Evolutionary conservation across 1,140 invertebrate genomes (phyloP).

Genomic region (Aphaenogaster floridana): DNA sequence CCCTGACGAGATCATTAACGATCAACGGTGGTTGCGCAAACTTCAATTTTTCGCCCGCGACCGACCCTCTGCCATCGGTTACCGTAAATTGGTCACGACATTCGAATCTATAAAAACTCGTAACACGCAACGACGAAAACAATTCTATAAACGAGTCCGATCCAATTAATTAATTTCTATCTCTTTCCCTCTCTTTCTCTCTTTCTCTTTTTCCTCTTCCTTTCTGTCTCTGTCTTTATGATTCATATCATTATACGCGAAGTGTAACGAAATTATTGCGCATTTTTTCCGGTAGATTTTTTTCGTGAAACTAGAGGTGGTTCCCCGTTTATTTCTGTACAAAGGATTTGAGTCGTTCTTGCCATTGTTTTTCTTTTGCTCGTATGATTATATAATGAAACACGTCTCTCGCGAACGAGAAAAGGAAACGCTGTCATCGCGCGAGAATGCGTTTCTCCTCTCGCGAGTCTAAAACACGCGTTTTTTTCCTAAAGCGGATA

Average conservation of each 20-base stretch:
- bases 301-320: neutral
- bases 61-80: slow-evolving; percentile 19
- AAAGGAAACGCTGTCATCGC: neutral
- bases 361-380: neutral
- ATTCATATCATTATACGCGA: too few relatives aligned
- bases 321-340: neutral
- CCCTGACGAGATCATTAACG: slow-evolving; percentile 38
- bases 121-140: slow-evolving; percentile 21
- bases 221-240: neutral
- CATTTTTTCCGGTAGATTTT: neutral
- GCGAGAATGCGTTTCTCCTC: neutral
- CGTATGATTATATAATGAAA: neutral
- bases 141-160: neutral
- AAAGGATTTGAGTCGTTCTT: neutral
- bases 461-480: neutral
- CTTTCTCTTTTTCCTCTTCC: neutral
- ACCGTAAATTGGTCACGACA: slow-evolving; percentile 58
- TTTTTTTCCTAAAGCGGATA: neutral
- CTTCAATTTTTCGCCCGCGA: slow-evolving; percentile 42
- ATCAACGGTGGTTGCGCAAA: slow-evolving; percentile 50
- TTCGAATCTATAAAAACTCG: slow-evolving; percentile 19
- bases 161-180: neutral
- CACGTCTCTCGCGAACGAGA: neutral
- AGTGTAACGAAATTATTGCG: neutral
- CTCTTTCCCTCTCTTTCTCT: neutral